Percentiles rank a stretch among this genome's conserved stretches.
These are phyloP conservation scores for Phymatocera aterrima DNA, from an alignment of 2,888 invertebrate genomes.

Conservation along the genomic window DNA sequence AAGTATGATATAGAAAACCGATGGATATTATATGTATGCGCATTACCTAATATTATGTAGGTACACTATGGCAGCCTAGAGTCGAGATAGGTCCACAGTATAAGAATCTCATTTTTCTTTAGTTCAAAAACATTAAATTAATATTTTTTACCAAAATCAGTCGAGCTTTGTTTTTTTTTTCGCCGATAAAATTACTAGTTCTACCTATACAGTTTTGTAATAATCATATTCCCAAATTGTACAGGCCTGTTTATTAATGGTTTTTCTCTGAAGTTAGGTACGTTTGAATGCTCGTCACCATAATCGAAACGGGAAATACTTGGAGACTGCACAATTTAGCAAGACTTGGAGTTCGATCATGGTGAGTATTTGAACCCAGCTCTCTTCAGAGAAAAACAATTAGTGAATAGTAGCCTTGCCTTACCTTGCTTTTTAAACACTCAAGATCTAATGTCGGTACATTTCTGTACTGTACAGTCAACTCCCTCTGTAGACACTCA, in stretches of 20 bases:
- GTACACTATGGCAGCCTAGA: not conserved
- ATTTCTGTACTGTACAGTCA: constrained; percentile 82
- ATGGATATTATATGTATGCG: not conserved
- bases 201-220: too few species aligned
- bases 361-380: too few species aligned
- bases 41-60: too few species aligned
- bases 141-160: not conserved
- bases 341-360: too few species aligned
- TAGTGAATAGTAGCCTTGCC: too few species aligned
- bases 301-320: too few species aligned
- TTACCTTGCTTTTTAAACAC: constrained; percentile 81
- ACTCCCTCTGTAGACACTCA: constrained; percentile 90
- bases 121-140: constrained; percentile 53
- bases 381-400: too few species aligned
- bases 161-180: constrained; percentile 36
- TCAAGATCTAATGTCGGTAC: constrained; percentile 83
- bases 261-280: too few species aligned
- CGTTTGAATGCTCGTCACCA: too few species aligned
- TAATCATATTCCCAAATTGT: constrained; percentile 13
- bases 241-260: too few species aligned
- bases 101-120: constrained; percentile 66
- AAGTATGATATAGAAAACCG: not conserved
- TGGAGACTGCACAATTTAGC: too few species aligned
- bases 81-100: not conserved
- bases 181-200: not conserved